Evolutionary conservation across 2,113 vertebrate genomes (phyloP), one percentile per base, ranked within the genome.

Genomic region (Hippoglossus stenolepis): DNA sequence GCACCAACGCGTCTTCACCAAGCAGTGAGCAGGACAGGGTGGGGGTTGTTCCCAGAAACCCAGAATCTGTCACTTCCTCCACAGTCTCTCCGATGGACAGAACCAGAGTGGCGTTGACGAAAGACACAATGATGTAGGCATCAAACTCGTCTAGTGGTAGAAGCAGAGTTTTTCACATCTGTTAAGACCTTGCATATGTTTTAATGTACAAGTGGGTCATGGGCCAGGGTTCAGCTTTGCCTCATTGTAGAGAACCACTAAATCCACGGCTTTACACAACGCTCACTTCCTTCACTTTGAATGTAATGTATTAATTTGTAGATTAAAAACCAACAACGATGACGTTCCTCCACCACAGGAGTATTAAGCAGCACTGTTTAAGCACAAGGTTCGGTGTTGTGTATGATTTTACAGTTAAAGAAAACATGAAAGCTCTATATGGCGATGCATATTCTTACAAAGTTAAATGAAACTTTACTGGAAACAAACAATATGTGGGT

Each of bases 81-180:
- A 99, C 98, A n/a, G 98, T 99, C 91, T 99, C 98, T 53, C 98
- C 98, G 0, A 99, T 99, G 68, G 97, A 99, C 28, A 99, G 93
- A 4, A 99, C 98, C 91, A 99, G 94, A 0, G 98, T 99, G 87
- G 98, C 97, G 18, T 99, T 99, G 80, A 99, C 98, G 93, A 99
- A 99, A 84, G 98, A 99, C 73, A 99, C 98, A 0, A 99, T 99
- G 93, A 99, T 99, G 83, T 99, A 99, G 62, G 98, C 97, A 67
- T 99, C 98, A 90, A 98, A 99, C 70, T 99, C 98, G 91, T 99
- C 98, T 99, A 80, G 53, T 5, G 69, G 23, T 0, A 56, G 13
- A 47, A 10, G 47, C 47, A 51, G 17, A 18, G 47, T 31, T 31
- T 49, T n/a, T 15, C 38, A 43, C 10, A 31, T 71, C 13, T 24